phyloP scores from a whole-genome alignment of 2,888 invertebrate species.

The Cremastinae sp. region DNA sequence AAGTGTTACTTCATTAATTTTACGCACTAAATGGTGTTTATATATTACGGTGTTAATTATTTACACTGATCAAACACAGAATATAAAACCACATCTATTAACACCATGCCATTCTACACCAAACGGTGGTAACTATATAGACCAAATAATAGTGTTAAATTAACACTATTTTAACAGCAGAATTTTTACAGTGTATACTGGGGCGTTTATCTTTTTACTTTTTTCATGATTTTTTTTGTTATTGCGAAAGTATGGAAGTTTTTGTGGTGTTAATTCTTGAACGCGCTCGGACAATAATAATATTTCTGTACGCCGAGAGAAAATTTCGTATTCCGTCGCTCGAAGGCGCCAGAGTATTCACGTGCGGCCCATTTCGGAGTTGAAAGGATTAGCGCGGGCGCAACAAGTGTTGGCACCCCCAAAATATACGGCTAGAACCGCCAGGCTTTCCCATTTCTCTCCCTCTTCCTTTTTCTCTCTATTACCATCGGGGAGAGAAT shows the following conservation, averaged over 20 bases:
- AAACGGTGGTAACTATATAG: too few relatives aligned
- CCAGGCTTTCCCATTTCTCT: not conserved
- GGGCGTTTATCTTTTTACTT: too few relatives aligned
- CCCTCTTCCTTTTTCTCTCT: not conserved
- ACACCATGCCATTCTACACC: too few relatives aligned
- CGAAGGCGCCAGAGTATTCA: not conserved
- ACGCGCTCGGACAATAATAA: not conserved
- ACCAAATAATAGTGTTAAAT: too few relatives aligned
- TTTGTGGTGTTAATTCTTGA: not conserved
- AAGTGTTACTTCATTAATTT: too few relatives aligned
- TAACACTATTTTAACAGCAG: too few relatives aligned
- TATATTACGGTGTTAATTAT: too few relatives aligned
- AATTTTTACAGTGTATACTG: too few relatives aligned
- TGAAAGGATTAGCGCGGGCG: slow-evolving; percentile 34
- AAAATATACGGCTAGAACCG: slow-evolving; percentile 40
- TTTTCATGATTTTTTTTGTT: slow-evolving; percentile 1
- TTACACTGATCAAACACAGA: too few relatives aligned
- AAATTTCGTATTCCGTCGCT: not conserved
- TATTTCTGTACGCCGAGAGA: not conserved
- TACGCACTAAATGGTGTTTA: too few relatives aligned
- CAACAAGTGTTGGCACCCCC: slow-evolving; percentile 44
- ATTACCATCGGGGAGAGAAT: not conserved
- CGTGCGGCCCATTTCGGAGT: slow-evolving; percentile 13
- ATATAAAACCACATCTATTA: too few relatives aligned
- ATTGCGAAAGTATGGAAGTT: too few relatives aligned